These are phyloP conservation scores for Poeciliopsis infans DNA, from an alignment of 2,797 vertebrate genomes.

Conservation along the genomic window DNA sequence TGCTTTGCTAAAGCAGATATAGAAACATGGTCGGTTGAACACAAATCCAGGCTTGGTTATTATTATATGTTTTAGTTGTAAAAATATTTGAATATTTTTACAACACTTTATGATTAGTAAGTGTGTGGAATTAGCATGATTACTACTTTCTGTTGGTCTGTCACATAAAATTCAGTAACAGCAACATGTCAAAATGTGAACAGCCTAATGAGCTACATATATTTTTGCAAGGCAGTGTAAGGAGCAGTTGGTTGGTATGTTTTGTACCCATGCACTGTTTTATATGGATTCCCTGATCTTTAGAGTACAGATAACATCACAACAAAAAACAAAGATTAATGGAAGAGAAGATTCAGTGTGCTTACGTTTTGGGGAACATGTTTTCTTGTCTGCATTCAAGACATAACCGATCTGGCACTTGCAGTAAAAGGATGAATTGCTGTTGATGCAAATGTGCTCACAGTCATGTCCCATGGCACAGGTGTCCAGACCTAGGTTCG, in stretches of 20 bases:
- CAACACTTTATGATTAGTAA: neutral
- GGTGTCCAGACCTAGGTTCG: slow-evolving; percentile 81
- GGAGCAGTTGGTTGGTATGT: slow-evolving; percentile 42
- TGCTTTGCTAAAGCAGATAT: neutral
- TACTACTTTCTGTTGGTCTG: neutral
- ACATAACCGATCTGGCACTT: slow-evolving; percentile 84
- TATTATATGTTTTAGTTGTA: neutral
- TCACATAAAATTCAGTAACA: neutral
- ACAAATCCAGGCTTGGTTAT: neutral
- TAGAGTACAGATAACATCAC: slow-evolving; percentile 23
- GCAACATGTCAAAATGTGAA: neutral
- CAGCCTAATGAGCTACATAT: neutral
- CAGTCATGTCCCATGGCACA: slow-evolving; percentile 87
- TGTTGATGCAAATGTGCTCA: slow-evolving; percentile 87
- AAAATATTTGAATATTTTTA: neutral
- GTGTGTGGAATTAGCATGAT: too few species aligned
- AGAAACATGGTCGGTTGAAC: neutral
- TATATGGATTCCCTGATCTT: slow-evolving; percentile 1
- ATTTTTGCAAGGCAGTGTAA: neutral
- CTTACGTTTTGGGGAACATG: slow-evolving; percentile 86
- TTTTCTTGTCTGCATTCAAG: slow-evolving; percentile 88
- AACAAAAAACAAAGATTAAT: slow-evolving; percentile 23
- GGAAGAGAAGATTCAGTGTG: slow-evolving; percentile 32
- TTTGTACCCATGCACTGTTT: slow-evolving; percentile 40
- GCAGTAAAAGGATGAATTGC: slow-evolving; percentile 82